A percentile compares a stretch with the other conserved stretches of the same genome.
These are phyloP conservation scores for Sturmia bella DNA, from an alignment of 2,888 invertebrate genomes.

Conservation along the genomic window DNA sequence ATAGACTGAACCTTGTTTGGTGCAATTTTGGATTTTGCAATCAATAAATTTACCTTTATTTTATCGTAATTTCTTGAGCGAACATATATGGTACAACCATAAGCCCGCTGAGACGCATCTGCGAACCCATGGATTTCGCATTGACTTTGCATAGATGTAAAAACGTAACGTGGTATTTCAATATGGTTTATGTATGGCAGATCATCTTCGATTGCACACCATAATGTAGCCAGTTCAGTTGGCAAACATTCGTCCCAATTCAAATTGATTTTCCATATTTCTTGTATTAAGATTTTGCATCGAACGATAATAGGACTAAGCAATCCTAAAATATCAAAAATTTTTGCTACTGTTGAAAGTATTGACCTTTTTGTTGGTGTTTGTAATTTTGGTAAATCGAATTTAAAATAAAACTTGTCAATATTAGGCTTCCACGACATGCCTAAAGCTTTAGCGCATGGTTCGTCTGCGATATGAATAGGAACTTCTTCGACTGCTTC, in stretches of 20 bases:
- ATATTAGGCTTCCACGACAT: too few species aligned
- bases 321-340: constrained; percentile 14
- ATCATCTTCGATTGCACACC: neutral
- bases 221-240: constrained; percentile 8
- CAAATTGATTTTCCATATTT: constrained; percentile 10
- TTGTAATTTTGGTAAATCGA: neutral
- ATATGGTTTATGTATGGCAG: constrained; percentile 3
- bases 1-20: too few species aligned
- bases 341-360: constrained; percentile 10
- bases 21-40: too few species aligned
- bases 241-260: neutral
- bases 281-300: constrained; percentile 15
- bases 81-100: neutral
- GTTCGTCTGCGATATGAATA: neutral
- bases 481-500: neutral
- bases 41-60: too few species aligned
- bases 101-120: neutral
- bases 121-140: constrained; percentile 6
- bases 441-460: neutral
- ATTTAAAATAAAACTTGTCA: too few species aligned
- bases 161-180: constrained; percentile 27
- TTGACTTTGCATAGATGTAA: neutral
- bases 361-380: constrained; percentile 1
- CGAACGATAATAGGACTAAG: constrained; percentile 9
- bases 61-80: too few species aligned